Evolutionary conservation across 2,113 vertebrate genomes (phyloP).

Genomic region (Sclerurus mexicanus): DNA sequence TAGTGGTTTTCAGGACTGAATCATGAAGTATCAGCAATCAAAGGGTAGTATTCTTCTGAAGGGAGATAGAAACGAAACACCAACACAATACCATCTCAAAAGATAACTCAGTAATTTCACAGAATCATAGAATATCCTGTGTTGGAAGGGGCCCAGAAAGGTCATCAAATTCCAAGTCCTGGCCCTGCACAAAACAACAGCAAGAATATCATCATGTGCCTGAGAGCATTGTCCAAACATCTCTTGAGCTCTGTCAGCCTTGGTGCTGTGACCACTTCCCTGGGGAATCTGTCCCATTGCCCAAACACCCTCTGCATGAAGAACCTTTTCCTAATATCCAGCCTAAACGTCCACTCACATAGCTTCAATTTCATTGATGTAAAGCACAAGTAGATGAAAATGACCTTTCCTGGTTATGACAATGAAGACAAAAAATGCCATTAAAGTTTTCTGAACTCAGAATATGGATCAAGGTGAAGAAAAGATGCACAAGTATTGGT

Average conservation of each 20-base stretch:
- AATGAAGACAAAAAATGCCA: neutral
- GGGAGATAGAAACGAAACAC: neutral
- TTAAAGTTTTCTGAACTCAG: neutral
- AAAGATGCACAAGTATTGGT: neutral
- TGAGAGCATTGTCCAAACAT: neutral
- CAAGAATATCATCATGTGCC: neutral
- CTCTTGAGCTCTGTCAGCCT: neutral
- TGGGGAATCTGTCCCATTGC: neutral
- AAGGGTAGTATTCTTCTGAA: neutral
- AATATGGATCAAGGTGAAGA: neutral
- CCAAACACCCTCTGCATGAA: neutral
- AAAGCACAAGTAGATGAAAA: neutral
- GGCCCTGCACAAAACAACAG: rapidly evolving
- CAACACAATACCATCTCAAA: neutral
- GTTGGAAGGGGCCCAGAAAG: neutral
- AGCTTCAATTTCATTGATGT: neutral
- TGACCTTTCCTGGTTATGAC: neutral
- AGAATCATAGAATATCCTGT: neutral
- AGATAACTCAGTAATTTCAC: neutral
- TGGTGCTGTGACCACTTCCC: neutral
- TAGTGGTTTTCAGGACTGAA: neutral
- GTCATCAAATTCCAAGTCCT: neutral
- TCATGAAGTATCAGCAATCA: neutral
- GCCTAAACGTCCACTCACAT: neutral
- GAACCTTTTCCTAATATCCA: neutral